phyloP scores from a whole-genome alignment of 2,113 vertebrate genomes.

The Eupsittula cactorum region DNA sequence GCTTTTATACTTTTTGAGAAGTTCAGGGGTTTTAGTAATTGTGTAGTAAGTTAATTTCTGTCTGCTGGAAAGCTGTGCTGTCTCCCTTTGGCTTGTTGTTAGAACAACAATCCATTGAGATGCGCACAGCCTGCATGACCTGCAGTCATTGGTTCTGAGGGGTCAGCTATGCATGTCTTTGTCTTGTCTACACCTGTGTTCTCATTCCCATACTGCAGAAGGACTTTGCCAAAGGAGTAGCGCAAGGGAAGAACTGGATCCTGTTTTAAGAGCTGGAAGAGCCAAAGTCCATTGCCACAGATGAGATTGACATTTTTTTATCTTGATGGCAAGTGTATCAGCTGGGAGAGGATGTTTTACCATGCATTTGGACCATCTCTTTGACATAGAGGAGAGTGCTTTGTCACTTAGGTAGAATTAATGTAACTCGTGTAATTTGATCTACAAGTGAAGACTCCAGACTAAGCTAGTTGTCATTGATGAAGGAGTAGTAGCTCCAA shows the following conservation, averaged over 20 bases:
- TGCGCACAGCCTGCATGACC: neutral
- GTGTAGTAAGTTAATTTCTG: neutral
- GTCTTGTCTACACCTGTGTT: neutral
- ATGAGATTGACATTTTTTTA: neutral
- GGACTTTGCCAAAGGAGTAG: neutral
- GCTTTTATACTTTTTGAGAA: neutral
- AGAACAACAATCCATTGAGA: neutral
- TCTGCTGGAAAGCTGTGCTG: neutral
- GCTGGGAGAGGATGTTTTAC: neutral
- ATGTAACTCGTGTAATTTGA: neutral
- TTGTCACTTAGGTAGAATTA: neutral
- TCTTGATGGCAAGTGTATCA: neutral
- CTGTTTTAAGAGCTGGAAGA: neutral
- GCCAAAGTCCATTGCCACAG: neutral
- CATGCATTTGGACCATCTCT: neutral
- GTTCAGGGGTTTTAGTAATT: neutral
- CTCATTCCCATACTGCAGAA: neutral
- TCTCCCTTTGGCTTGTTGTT: neutral
- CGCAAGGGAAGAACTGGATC: neutral
- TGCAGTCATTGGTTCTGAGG: neutral
- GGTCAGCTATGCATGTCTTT: neutral
- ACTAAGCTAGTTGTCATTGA: neutral
- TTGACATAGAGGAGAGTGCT: neutral
- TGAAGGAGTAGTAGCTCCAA: neutral
- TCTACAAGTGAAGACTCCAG: neutral